These are phyloP conservation scores for Pachyseris speciosa DNA, from an alignment of 64 coral and sea anemone species.

Conservation along the genomic window DNA sequence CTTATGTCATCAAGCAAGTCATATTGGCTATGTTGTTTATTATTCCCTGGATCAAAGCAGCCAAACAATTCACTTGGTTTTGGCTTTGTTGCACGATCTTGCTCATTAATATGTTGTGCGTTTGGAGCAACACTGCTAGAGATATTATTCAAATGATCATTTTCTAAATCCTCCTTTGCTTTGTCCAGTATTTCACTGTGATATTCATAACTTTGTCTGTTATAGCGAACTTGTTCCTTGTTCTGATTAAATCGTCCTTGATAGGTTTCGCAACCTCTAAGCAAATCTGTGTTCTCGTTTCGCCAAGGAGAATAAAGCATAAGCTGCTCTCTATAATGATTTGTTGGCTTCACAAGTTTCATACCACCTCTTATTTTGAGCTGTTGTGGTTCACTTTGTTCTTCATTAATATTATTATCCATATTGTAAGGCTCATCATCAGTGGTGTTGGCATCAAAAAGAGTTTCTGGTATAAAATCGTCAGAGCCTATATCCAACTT, in stretches of 20 bases:
- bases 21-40: constrained; percentile 61
- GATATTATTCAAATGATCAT: constrained; percentile 42
- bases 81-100: constrained; percentile 26
- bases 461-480: constrained; percentile 42
- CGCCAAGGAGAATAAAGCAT: constrained; percentile 74
- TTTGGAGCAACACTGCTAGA: constrained; percentile 58
- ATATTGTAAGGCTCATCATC: constrained; percentile 34
- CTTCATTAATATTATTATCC: constrained; percentile 22
- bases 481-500: neutral
- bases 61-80: constrained; percentile 64
- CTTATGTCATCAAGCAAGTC: constrained; percentile 59
- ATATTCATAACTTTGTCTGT: constrained; percentile 31
- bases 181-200: constrained; percentile 37
- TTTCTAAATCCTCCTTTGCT: constrained; percentile 35
- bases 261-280: constrained; percentile 26
- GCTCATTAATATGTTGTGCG: constrained; percentile 67
- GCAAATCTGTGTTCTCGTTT: constrained; percentile 42
- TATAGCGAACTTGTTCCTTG: neutral
- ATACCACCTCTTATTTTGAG: constrained; percentile 45
- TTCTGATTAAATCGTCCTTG: constrained; percentile 63
- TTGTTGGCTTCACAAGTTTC: constrained; percentile 37
- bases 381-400: constrained; percentile 36
- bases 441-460: constrained; percentile 37
- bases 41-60: constrained; percentile 73
- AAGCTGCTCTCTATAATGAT: constrained; percentile 52